phyloP scores from a whole-genome alignment of 2,888 invertebrate genomes.

The Notocelia uddmanniana region DNA sequence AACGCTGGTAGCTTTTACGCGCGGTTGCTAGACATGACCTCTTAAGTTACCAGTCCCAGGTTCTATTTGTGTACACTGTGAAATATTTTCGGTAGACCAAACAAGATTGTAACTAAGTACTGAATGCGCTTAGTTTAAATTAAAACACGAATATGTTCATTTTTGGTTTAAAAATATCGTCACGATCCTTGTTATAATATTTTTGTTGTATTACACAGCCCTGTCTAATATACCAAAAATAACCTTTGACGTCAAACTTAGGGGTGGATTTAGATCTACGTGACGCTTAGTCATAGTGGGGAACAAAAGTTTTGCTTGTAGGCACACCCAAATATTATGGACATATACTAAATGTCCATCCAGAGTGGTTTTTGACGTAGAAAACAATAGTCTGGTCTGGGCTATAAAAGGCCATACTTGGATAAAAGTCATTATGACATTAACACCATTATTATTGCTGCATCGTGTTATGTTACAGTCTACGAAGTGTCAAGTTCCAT shows the following conservation, averaged over 20 bases:
- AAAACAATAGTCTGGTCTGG: too few species aligned
- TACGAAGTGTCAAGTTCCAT: background rate
- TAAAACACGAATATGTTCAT: too few species aligned
- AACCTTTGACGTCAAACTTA: constrained; percentile 39
- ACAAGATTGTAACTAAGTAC: too few species aligned
- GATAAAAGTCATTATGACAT: background rate
- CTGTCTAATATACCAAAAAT: constrained; percentile 34
- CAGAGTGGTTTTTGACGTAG: background rate
- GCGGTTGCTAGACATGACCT: too few species aligned
- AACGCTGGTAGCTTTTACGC: too few species aligned
- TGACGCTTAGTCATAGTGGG: constrained; percentile 26
- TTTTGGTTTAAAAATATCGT: too few species aligned
- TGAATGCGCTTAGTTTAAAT: too few species aligned
- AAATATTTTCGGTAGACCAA: too few species aligned
- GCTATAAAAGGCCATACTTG: background rate
- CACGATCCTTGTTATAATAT: too few species aligned
- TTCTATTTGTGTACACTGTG: too few species aligned
- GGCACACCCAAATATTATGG: constrained; percentile 31
- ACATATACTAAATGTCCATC: constrained; percentile 1
- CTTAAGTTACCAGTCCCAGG: too few species aligned
- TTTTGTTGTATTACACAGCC: constrained; percentile 6
- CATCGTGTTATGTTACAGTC: background rate
- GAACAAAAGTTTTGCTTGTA: constrained; percentile 8
- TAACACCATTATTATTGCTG: background rate
- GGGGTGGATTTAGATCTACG: constrained; percentile 32